Conservation (phyloP, 2,113 vertebrate genomes). For the Pangasianodon hypophthalmus region DNA sequence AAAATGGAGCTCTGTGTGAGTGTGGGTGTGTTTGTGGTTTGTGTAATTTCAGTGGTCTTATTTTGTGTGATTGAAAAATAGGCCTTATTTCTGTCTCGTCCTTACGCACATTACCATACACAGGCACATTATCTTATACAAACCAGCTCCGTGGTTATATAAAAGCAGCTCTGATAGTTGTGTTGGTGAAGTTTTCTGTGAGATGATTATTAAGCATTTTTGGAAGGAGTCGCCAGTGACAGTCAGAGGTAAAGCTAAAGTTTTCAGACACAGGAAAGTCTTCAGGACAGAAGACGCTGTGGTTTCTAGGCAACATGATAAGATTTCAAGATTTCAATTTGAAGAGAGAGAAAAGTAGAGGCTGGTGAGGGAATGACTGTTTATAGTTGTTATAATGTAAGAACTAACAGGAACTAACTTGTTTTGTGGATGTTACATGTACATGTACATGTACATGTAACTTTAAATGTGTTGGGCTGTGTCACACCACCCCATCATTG, state of each 20-base stretch:
- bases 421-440: not conserved
- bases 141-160: not conserved
- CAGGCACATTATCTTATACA: slow-evolving; percentile 7
- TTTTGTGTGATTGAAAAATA: not conserved
- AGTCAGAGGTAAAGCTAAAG: not conserved
- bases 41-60: slow-evolving; percentile 32
- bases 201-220: not conserved
- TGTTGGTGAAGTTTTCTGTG: not conserved
- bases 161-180: not conserved
- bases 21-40: slow-evolving; percentile 34
- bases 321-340: not conserved
- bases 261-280: not conserved
- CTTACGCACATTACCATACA: slow-evolving; percentile 5
- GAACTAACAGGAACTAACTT: not conserved
- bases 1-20: slow-evolving; percentile 37
- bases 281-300: not conserved
- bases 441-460: not conserved
- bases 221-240: not conserved
- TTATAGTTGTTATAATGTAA: not conserved
- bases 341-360: not conserved
- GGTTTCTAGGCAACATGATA: no score
- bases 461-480: not conserved
- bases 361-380: not conserved
- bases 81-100: not conserved
- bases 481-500: not conserved